These are phyloP conservation scores for Macrophya alboannulata DNA, from an alignment of 2,888 invertebrate species.

Conservation along the genomic window DNA sequence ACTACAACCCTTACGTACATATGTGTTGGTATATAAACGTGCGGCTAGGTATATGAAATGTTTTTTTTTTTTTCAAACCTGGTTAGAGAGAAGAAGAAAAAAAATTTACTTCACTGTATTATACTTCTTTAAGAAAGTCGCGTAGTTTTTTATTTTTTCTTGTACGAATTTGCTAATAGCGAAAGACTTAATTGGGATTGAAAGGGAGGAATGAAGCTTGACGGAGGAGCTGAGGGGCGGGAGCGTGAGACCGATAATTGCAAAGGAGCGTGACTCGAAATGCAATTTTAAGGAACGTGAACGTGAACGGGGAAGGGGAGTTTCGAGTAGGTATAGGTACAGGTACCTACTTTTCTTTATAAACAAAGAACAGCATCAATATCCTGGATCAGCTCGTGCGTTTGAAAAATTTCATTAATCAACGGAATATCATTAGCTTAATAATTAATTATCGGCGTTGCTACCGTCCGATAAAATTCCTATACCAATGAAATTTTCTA, in stretches of 20 bases:
- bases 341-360: background rate
- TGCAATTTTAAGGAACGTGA: slow-evolving; percentile 33
- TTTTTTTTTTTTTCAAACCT: too few relatives aligned
- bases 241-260: slow-evolving; percentile 26
- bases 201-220: slow-evolving; percentile 7
- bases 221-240: background rate
- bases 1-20: slow-evolving; percentile 47
- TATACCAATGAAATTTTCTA: background rate
- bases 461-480: slow-evolving; percentile 1
- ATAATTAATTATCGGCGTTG: slow-evolving; percentile 21
- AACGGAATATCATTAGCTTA: slow-evolving; percentile 27
- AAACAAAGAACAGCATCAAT: slow-evolving; percentile 10
- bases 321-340: background rate
- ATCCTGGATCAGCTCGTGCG: background rate
- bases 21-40: background rate
- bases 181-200: slow-evolving; percentile 45
- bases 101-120: too few relatives aligned
- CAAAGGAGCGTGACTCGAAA: slow-evolving; percentile 48
- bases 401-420: slow-evolving; percentile 50
- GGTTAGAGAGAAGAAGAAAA: background rate
- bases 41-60: background rate
- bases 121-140: too few relatives aligned
- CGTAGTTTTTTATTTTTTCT: background rate
- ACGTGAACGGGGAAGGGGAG: background rate
- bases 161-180: slow-evolving; percentile 45